Evolutionary conservation across 2,888 invertebrate species (phyloP).

Genomic region (Limnephilus lunatus): DNA sequence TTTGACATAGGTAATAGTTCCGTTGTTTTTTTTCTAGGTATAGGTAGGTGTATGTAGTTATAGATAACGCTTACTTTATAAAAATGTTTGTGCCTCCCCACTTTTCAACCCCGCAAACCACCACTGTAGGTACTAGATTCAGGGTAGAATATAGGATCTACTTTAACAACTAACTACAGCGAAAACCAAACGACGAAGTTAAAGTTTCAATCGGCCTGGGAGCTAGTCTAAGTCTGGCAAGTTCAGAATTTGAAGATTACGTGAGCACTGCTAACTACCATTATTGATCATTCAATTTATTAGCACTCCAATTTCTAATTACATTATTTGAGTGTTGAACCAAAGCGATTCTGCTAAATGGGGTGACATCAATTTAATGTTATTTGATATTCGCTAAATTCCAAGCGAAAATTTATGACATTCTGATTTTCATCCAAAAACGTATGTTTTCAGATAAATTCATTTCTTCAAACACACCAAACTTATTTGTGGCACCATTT

Average conservation of each 20-base stretch:
- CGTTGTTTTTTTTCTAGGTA: no score
- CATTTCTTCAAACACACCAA: no score
- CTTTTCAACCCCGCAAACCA: no score
- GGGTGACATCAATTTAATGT: background rate
- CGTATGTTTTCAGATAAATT: background rate
- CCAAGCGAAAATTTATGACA: background rate
- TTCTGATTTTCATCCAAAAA: background rate
- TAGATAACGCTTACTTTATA: no score
- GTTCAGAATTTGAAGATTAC: slow-evolving; percentile 20
- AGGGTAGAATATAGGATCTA: no score
- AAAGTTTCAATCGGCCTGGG: background rate
- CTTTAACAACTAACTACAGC: background rate
- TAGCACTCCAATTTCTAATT: background rate
- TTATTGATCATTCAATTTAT: slow-evolving; percentile 16
- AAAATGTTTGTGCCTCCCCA: no score
- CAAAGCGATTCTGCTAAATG: background rate
- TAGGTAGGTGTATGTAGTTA: no score
- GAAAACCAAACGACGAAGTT: background rate
- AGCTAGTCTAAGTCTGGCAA: background rate
- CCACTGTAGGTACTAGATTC: no score
- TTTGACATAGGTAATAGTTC: no score
- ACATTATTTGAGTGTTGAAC: background rate
- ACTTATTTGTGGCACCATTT: no score
- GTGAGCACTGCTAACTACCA: background rate
- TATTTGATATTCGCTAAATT: background rate